A percentile compares a stretch with the other conserved stretches of the same genome.
Evolutionary conservation across 2,888 invertebrate species (phyloP).

Genomic region (Chromoteleia sp.): DNA sequence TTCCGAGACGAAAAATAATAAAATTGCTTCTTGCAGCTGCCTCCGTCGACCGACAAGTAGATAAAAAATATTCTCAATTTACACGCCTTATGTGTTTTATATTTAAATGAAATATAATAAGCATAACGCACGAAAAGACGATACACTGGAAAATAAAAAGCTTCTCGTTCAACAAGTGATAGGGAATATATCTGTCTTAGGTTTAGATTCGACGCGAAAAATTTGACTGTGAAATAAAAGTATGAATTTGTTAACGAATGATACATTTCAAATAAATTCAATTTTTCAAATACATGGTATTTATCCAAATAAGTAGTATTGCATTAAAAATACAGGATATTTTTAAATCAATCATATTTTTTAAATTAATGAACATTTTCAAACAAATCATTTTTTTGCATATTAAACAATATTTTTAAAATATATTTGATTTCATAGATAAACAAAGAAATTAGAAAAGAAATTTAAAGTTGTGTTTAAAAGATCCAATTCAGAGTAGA

Average conservation of each 20-base stretch:
- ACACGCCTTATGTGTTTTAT: slow-evolving; percentile 22
- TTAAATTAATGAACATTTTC: no score
- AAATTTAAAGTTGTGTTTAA: no score
- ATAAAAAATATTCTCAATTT: slow-evolving; percentile 41
- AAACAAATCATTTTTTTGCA: no score
- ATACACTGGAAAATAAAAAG: slow-evolving; percentile 9
- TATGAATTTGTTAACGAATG: no score
- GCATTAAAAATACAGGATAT: no score
- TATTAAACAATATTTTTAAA: no score
- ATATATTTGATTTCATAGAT: no score
- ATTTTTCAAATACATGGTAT: no score
- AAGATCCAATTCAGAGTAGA: not conserved
- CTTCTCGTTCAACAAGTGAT: not conserved
- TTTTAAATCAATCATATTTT: no score
- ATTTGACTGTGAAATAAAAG: not conserved
- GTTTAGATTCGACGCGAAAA: not conserved
- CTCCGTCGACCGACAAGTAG: slow-evolving; percentile 11
- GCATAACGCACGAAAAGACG: slow-evolving; percentile 7
- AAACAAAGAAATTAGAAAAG: no score
- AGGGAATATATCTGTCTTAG: not conserved
- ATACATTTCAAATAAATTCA: no score
- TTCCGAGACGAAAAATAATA: slow-evolving; percentile 24
- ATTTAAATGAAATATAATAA: slow-evolving; percentile 38
- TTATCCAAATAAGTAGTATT: no score
- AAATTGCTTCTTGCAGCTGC: slow-evolving; percentile 37